Percentiles rank a stretch among this genome's conserved stretches.
phyloP scores from a whole-genome alignment of 2,113 vertebrate genomes.

The Probosciger aterrimus region DNA sequence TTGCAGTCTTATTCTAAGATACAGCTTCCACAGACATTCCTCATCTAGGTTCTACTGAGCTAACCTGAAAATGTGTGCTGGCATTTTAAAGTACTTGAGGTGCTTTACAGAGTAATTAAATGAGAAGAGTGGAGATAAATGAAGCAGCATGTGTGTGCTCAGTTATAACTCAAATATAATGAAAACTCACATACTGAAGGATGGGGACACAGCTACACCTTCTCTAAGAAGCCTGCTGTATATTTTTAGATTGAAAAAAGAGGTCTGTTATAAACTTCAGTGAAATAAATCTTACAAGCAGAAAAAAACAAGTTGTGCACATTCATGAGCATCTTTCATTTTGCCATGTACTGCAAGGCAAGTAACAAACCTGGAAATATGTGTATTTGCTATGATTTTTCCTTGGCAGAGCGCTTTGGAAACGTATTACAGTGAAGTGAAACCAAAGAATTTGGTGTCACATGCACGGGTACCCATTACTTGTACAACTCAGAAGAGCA shows the following conservation, averaged over 20 bases:
- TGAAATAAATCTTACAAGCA: background rate
- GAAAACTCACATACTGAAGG: background rate
- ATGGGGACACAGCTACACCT: background rate
- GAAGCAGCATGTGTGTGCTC: background rate
- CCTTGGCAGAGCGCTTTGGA: background rate
- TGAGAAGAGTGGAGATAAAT: background rate
- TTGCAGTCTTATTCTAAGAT: background rate
- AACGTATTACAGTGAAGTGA: background rate
- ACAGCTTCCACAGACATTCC: background rate
- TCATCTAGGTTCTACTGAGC: background rate
- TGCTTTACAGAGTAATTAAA: background rate
- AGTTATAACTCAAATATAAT: background rate
- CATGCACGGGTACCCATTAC: background rate
- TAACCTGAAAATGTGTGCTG: background rate
- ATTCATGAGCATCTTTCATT: background rate
- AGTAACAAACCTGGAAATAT: background rate
- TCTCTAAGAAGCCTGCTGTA: background rate
- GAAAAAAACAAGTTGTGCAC: background rate
- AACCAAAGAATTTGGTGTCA: background rate
- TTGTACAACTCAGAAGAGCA: background rate
- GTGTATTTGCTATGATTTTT: background rate
- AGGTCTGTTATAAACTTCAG: background rate
- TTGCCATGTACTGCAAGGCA: background rate
- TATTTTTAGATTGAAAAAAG: background rate
- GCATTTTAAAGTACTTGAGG: background rate